Conservation (phyloP, 2,888 invertebrate species). For the Lysandra bellargus region DNA sequence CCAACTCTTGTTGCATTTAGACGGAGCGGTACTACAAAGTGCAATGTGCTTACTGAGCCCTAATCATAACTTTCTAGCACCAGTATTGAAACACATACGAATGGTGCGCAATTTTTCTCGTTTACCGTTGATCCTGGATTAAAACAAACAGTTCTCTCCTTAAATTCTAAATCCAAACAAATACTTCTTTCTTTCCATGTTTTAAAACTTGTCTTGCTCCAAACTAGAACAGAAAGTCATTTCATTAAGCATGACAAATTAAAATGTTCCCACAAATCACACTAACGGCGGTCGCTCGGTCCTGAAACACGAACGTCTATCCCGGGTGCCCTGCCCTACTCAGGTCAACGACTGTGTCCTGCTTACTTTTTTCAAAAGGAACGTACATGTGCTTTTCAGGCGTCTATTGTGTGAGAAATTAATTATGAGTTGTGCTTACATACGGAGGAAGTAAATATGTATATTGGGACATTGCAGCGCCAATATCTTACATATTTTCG, state of each 20-base stretch:
- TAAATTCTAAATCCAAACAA: too few relatives aligned
- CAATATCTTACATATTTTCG: too few relatives aligned
- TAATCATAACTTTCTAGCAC: not conserved
- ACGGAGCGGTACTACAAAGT: not conserved
- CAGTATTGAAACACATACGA: not conserved
- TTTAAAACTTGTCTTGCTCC: not conserved
- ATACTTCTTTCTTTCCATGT: too few relatives aligned
- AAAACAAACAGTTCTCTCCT: not conserved
- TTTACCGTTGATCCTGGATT: not conserved
- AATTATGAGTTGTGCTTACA: not conserved
- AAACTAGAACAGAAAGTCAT: not conserved
- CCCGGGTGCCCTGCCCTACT: slow-evolving; percentile 21
- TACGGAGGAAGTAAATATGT: not conserved
- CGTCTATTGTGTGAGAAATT: slow-evolving; percentile 3
- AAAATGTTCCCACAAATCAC: slow-evolving; percentile 4
- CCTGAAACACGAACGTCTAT: slow-evolving; percentile 24
- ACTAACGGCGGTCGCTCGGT: slow-evolving; percentile 9
- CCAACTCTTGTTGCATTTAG: not conserved
- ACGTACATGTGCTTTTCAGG: slow-evolving; percentile 10
- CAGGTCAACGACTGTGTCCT: slow-evolving; percentile 19
- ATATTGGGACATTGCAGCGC: not conserved
- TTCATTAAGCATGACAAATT: slow-evolving; percentile 18
- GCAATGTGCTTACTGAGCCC: not conserved
- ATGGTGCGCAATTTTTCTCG: not conserved
- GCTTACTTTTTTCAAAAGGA: slow-evolving; percentile 26